A percentile compares a stretch with the other conserved stretches of the same genome.
phyloP scores from a whole-genome alignment of 2,888 invertebrate genomes.

The Cosmia pyralina region DNA sequence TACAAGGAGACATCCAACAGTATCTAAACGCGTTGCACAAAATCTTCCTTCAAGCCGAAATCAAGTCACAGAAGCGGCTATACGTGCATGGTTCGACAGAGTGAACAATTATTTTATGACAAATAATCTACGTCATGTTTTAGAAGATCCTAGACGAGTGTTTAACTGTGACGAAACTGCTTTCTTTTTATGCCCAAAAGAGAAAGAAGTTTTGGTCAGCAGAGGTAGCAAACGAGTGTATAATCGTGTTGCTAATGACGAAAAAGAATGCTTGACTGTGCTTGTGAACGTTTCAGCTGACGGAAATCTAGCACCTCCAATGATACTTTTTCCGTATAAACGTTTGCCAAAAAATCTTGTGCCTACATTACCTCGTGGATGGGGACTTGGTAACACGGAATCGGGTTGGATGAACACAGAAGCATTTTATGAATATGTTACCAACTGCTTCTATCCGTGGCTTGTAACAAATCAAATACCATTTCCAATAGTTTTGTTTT shows the following conservation, averaged over 20 bases:
- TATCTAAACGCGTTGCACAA: conserved; percentile 7
- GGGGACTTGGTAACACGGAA: neutral
- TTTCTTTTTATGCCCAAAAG: conserved; percentile 12
- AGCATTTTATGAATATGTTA: too few relatives aligned
- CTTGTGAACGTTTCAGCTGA: conserved; percentile 10
- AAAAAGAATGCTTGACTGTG: conserved; percentile 6
- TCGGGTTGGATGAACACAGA: too few relatives aligned
- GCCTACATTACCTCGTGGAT: too few relatives aligned
- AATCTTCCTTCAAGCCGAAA: conserved; percentile 8
- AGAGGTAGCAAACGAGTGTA: conserved; percentile 5
- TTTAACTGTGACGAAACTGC: conserved; percentile 10
- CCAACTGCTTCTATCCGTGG: too few relatives aligned
- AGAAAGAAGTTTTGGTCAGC: conserved; percentile 3
- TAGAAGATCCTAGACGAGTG: neutral
- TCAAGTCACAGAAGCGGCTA: conserved; percentile 8
- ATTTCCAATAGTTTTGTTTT: too few relatives aligned
- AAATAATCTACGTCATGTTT: neutral
- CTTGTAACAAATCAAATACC: too few relatives aligned
- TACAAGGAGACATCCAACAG: neutral
- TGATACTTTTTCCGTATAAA: too few relatives aligned
- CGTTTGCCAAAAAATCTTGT: too few relatives aligned
- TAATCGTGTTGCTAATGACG: conserved; percentile 8
- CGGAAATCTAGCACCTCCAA: neutral
- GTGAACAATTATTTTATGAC: neutral
- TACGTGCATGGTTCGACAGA: conserved; percentile 2